Percentiles rank a stretch among this genome's conserved stretches.
Conservation (phyloP, 2,113 vertebrate genomes). For the Vidua macroura region DNA sequence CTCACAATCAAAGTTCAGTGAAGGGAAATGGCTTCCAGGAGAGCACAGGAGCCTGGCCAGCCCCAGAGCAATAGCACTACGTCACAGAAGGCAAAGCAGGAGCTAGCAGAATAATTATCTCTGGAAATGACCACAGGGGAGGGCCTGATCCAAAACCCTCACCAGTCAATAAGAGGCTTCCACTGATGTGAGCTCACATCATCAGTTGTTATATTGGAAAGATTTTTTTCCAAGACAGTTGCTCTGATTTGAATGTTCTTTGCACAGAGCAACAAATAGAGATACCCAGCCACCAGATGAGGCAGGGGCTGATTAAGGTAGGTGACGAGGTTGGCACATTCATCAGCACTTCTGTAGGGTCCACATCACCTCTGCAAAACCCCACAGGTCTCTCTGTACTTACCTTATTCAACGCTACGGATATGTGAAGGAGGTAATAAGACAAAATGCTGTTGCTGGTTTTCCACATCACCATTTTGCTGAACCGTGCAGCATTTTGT, state of each 20-base stretch:
- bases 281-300: neutral
- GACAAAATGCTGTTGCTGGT: neutral
- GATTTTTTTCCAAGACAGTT: slow-evolving; percentile 27
- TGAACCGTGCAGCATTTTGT: neutral
- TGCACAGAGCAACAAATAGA: neutral
- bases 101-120: slow-evolving; percentile 64
- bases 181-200: slow-evolving; percentile 29
- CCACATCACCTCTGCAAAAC: neutral
- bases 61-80: slow-evolving; percentile 45
- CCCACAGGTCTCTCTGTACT: neutral
- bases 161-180: slow-evolving; percentile 12
- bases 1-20: slow-evolving; percentile 67
- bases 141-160: slow-evolving; percentile 43
- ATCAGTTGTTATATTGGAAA: neutral
- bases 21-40: slow-evolving; percentile 67
- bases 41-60: slow-evolving; percentile 23
- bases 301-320: neutral
- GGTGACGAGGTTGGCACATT: neutral
- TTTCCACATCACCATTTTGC: neutral
- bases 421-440: neutral
- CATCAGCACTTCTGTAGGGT: neutral
- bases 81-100: slow-evolving; percentile 63
- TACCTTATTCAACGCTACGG: accelerated
- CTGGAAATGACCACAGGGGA: slow-evolving; percentile 48
- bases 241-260: slow-evolving; percentile 19